A percentile compares a stretch with the other conserved stretches of the same genome.
These are phyloP conservation scores for Epizoanthus stellaris DNA, from an alignment of 92 coral and sea anemone species.

Conservation along the genomic window DNA sequence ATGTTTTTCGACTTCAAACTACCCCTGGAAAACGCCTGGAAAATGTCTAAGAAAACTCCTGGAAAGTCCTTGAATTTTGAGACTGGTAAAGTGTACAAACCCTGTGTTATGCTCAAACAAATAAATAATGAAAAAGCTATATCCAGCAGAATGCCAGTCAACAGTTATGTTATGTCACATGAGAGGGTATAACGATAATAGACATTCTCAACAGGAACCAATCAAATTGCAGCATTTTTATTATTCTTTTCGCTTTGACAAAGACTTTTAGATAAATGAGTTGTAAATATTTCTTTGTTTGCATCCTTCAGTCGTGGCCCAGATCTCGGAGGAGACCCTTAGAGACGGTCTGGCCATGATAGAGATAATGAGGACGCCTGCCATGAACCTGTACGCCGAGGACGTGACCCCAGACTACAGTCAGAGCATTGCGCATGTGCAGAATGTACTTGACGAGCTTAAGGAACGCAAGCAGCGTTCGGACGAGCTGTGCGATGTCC, in stretches of 20 bases:
- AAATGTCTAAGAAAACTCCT: too few species aligned
- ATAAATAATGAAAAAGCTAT: too few species aligned
- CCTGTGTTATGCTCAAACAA: too few species aligned
- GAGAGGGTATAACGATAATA: too few species aligned
- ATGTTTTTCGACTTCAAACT: too few species aligned
- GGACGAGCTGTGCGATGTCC: conserved; percentile 95
- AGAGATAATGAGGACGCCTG: conserved; percentile 77
- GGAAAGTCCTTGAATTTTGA: background rate
- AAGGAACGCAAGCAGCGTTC: conserved; percentile 89
- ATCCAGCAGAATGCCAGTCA: too few species aligned
- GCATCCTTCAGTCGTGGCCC: conserved; percentile 67
- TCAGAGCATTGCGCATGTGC: conserved; percentile 79
- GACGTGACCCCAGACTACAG: conserved; percentile 81
- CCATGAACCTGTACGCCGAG: conserved; percentile 72
- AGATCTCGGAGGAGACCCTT: conserved; percentile 79
- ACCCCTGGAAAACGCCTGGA: too few species aligned
- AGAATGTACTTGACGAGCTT: conserved; percentile 86
- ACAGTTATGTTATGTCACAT: too few species aligned
- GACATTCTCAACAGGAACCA: too few species aligned
- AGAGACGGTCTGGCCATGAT: conserved; percentile 76
- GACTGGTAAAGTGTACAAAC: too few species aligned
- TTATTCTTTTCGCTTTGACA: background rate
- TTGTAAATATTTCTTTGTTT: background rate
- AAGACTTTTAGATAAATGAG: background rate
- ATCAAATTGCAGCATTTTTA: background rate